Percentiles rank a stretch among this genome's conserved stretches.
phyloP scores from a whole-genome alignment of 64 coral and sea anemone genomes.

The Cladopsammia gracilis region DNA sequence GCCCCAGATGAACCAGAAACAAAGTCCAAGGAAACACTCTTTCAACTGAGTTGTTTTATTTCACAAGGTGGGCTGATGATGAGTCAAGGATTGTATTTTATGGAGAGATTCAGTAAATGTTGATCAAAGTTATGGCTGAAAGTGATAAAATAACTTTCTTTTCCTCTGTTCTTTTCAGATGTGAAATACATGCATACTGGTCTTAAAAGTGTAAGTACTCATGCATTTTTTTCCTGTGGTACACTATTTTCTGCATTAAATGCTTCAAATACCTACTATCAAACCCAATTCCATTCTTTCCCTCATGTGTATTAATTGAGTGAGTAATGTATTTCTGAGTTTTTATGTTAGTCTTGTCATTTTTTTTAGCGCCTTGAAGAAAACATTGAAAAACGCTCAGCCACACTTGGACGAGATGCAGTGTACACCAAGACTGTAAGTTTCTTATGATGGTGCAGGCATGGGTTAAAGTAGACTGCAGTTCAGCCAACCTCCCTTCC shows the following conservation, averaged over 20 bases:
- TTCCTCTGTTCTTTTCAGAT: conserved; percentile 64
- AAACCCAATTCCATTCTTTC: background rate
- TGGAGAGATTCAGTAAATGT: no score
- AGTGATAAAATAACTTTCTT: background rate
- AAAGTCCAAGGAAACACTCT: conserved; percentile 90
- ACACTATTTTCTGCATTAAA: background rate
- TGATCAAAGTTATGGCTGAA: background rate
- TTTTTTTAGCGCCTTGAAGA: conserved; percentile 74
- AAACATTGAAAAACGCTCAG: conserved; percentile 81
- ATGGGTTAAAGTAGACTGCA: no score
- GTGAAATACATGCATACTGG: conserved; percentile 99
- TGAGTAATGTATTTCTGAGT: background rate
- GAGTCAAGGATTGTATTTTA: no score
- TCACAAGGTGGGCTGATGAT: conserved; percentile 68
- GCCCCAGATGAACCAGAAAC: conserved; percentile 90
- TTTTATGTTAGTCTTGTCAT: background rate
- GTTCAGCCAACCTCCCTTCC: no score
- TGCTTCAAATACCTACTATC: background rate
- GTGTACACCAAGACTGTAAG: conserved; percentile 84
- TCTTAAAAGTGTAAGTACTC: conserved; percentile 91
- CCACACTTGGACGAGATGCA: conserved; percentile 85
- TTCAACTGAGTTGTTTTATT: conserved; percentile 97
- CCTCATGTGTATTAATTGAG: no score
- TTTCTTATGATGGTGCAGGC: background rate
- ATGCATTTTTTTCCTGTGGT: background rate